These are phyloP conservation scores for Cerastoderma edule DNA, from an alignment of 2,888 invertebrate genomes.

Conservation along the genomic window DNA sequence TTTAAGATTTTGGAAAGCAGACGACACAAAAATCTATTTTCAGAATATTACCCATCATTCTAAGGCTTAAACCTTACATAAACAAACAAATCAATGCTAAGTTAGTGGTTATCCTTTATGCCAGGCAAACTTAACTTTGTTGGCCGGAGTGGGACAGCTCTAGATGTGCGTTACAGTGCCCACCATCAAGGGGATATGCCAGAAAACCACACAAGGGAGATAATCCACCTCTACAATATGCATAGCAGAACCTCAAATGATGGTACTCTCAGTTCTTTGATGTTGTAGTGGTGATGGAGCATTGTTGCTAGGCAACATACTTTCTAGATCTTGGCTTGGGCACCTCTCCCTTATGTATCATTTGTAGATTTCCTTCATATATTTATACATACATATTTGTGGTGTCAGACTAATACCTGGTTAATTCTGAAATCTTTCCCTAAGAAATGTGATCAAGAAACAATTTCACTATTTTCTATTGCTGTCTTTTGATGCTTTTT, in stretches of 20 bases:
- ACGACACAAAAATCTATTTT: too few species aligned
- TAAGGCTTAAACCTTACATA: too few species aligned
- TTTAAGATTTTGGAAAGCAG: too few species aligned
- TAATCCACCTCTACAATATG: slow-evolving; percentile 58
- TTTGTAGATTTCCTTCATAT: too few species aligned
- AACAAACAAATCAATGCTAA: background rate
- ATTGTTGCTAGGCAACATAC: background rate
- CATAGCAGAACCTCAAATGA: slow-evolving; percentile 15
- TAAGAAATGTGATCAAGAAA: too few species aligned
- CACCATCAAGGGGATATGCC: slow-evolving; percentile 75
- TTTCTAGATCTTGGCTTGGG: background rate
- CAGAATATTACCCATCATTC: too few species aligned
- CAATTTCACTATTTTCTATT: too few species aligned
- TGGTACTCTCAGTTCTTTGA: slow-evolving; percentile 29
- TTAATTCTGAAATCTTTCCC: too few species aligned
- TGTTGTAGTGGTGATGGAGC: slow-evolving; percentile 49
- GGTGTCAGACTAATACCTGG: too few species aligned
- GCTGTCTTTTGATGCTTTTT: too few species aligned
- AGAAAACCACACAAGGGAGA: slow-evolving; percentile 70
- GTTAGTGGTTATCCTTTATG: slow-evolving; percentile 1
- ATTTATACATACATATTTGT: too few species aligned
- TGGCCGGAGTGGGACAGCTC: slow-evolving; percentile 77
- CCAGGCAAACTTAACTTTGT: slow-evolving; percentile 77
- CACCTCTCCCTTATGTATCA: too few species aligned
- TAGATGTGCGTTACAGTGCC: slow-evolving; percentile 76